Conservation (phyloP, 2,888 invertebrate species). For the Liopterus haemorrhoidalis region DNA sequence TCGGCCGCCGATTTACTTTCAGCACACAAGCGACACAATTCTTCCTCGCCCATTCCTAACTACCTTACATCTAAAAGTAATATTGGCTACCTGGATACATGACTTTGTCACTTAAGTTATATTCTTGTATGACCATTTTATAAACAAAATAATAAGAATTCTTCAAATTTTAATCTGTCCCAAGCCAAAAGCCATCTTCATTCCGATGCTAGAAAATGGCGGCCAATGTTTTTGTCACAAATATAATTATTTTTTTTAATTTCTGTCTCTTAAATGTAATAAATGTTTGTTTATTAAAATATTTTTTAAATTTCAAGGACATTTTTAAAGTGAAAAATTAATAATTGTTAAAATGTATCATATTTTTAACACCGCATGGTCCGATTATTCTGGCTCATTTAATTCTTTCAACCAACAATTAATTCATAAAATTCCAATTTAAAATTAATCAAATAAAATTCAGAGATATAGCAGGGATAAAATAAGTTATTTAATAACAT, state of each 20-base stretch:
- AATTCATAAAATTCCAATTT: too few relatives aligned
- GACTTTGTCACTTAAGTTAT: too few relatives aligned
- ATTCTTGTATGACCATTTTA: too few relatives aligned
- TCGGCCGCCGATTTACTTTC: slow-evolving; percentile 35
- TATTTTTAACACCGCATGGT: too few relatives aligned
- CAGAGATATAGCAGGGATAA: background rate
- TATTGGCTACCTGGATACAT: too few relatives aligned
- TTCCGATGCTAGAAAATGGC: slow-evolving; percentile 18
- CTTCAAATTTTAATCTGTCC: too few relatives aligned
- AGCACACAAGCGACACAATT: slow-evolving; percentile 44
- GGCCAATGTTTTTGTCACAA: slow-evolving; percentile 12
- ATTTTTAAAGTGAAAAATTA: background rate
- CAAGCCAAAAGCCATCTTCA: slow-evolving; percentile 19
- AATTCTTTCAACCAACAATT: too few relatives aligned
- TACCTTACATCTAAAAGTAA: slow-evolving; percentile 11
- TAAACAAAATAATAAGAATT: too few relatives aligned
- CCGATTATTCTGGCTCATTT: too few relatives aligned
- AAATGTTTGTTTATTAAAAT: background rate
- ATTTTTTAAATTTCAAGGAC: background rate
- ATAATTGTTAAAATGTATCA: too few relatives aligned
- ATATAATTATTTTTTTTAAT: background rate
- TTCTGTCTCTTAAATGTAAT: background rate
- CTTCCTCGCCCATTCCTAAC: slow-evolving; percentile 23
- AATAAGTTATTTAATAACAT: background rate
- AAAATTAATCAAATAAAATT: too few relatives aligned